Evolutionary conservation across 2,888 invertebrate species (phyloP), one percentile per base, ranked within the genome.

Genomic region (Heliconius hortense): DNA sequence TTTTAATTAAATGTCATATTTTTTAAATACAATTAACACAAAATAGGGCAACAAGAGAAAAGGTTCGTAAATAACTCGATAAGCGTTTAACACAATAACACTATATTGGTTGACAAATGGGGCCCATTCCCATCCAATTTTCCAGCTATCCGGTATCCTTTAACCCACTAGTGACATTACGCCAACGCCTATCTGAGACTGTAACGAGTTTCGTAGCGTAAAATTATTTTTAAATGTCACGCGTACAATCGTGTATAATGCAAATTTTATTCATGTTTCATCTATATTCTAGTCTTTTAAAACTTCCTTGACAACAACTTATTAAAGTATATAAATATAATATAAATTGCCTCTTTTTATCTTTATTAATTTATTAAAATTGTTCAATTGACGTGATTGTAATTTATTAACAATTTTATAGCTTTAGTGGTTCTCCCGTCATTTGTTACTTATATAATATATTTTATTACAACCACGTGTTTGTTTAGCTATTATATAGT

Each of bases 181-280:
- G 80, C 82, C 81, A 74, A 80, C 81, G 82, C 82, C 79, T 77
- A 78, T 77, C 76, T 74, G 76, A 79, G 81, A 79, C 82, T 76
- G 80, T 84, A 86, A 85, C 85, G 81, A 84, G 83, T 81, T 83
- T 81, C 82, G 81, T 74, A 81, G 85, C 82, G 83, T 82, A 80
- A 79, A 84, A 83, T 86, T 84, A 84, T 84, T 87, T 86, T 85
- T 85, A 86, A 87, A 86, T 86, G 85, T 82, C 85, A 84, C 81
- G 69, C 31, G 82, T 84, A 87, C 82, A 81, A 70, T 80, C 80
- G 79, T 66, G 80, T 43, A 71, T 76, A 81, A 53, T 75, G 75
- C n/a, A 59, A 59, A 71, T 64, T 43, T 59, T 75, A 59, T 70
- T 64, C 24, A 73, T 68, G 72, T 35, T 15, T 64, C 72, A 64